Evolutionary conservation across 2,888 invertebrate species (phyloP).

Genomic region (Dexiosoma caninum): DNA sequence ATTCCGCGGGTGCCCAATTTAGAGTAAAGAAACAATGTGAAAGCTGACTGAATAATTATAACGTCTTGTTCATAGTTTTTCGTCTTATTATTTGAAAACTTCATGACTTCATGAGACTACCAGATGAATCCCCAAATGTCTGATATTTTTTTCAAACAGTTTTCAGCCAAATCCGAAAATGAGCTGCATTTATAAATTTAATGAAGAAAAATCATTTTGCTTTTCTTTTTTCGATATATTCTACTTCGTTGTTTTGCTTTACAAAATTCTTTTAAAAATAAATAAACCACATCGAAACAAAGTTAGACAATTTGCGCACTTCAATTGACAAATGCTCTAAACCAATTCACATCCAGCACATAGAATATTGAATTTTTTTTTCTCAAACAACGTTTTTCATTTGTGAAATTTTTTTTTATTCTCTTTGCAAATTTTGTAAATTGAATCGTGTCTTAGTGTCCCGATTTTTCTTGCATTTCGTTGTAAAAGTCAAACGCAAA

Average conservation of each 20-base stretch:
- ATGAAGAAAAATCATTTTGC: conserved; percentile 5
- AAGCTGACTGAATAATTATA: no score
- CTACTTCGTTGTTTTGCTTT: no score
- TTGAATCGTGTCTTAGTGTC: conserved; percentile 67
- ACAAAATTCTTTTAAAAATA: neutral
- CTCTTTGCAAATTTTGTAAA: conserved; percentile 59
- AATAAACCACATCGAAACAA: conserved; percentile 19
- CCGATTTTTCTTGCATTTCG: conserved; percentile 60
- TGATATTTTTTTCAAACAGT: no score
- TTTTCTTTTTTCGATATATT: neutral
- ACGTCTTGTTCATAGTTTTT: no score
- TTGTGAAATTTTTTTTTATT: neutral
- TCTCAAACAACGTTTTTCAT: no score
- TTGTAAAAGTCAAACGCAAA: conserved; percentile 53
- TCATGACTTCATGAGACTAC: no score
- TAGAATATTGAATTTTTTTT: conserved; percentile 38
- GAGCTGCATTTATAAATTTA: conserved; percentile 5
- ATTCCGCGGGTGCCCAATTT: no score
- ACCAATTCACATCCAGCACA: conserved; percentile 17
- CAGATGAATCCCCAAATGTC: no score
- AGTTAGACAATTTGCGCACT: neutral
- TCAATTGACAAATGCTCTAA: conserved; percentile 31
- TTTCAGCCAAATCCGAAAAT: neutral
- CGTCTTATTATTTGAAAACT: no score
- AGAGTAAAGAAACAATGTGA: no score